A percentile compares a stretch with the other conserved stretches of the same genome.
These are phyloP conservation scores for Lysandra coridon DNA, from an alignment of 2,888 invertebrate genomes.

Conservation along the genomic window DNA sequence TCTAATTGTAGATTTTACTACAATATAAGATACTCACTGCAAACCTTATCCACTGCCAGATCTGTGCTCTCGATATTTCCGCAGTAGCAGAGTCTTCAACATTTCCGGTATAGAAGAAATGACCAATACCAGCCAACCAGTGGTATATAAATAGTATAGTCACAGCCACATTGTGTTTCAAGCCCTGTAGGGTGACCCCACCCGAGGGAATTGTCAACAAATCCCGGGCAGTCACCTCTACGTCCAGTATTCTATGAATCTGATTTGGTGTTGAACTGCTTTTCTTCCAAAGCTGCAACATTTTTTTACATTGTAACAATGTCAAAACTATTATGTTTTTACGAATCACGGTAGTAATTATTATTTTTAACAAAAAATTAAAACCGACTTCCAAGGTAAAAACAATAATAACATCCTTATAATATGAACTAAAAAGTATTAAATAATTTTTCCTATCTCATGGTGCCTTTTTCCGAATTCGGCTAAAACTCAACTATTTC, in stretches of 20 bases:
- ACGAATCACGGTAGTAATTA: not conserved
- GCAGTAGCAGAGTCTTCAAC: conserved; percentile 89
- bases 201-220: conserved; percentile 82
- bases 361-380: too few species aligned
- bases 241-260: conserved; percentile 61
- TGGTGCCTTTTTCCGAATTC: too few species aligned
- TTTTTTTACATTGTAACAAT: not conserved
- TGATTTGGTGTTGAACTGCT: conserved; percentile 75
- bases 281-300: conserved; percentile 73
- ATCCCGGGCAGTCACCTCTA: conserved; percentile 68
- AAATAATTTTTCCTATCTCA: too few species aligned
- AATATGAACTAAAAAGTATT: too few species aligned
- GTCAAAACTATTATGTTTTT: not conserved
- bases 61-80: conserved; percentile 86
- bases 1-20: not conserved
- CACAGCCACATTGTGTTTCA: conserved; percentile 83
- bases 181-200: conserved; percentile 81
- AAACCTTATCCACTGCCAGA: conserved; percentile 88
- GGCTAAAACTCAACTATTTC: too few species aligned
- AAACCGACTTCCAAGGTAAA: too few species aligned
- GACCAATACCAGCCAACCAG: conserved; percentile 85
- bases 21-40: conserved; percentile 57
- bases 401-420: too few species aligned
- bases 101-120: conserved; percentile 82
- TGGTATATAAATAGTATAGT: conserved; percentile 84